Evolutionary conservation across 2,888 invertebrate genomes (phyloP).

Genomic region (Cheilosia grossa): DNA sequence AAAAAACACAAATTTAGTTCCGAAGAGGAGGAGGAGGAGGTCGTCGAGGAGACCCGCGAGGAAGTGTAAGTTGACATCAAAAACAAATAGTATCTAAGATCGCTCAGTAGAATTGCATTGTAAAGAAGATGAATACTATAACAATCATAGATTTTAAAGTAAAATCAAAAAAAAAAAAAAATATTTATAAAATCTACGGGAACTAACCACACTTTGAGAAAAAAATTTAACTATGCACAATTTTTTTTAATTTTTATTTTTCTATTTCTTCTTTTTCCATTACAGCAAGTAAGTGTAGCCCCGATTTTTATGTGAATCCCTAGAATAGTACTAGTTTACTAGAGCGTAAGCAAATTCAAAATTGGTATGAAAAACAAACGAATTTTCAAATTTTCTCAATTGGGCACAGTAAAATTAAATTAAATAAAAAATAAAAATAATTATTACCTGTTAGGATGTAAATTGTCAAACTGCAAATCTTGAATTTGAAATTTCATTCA

Average conservation of each 20-base stretch:
- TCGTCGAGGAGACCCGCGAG: conserved; percentile 82
- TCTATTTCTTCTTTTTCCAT: conserved; percentile 80
- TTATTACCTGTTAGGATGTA: conserved; percentile 10
- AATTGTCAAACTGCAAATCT: conserved; percentile 64
- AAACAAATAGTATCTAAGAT: conserved; percentile 5
- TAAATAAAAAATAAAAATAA: neutral
- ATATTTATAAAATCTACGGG: neutral
- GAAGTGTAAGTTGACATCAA: conserved; percentile 81
- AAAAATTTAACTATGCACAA: conserved; percentile 41
- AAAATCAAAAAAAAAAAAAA: conserved; percentile 19
- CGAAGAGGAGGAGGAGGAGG: conserved; percentile 83
- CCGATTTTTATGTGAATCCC: conserved; percentile 55
- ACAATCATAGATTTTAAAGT: conserved; percentile 27
- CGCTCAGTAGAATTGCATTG: conserved; percentile 26
- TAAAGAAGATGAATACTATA: conserved; percentile 9
- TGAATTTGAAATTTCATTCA: conserved; percentile 71
- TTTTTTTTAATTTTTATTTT: conserved; percentile 75
- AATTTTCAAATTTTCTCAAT: conserved; percentile 22
- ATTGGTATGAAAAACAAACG: conserved; percentile 54
- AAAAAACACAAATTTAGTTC: conserved; percentile 79
- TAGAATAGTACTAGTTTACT: conserved; percentile 42
- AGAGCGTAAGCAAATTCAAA: conserved; percentile 64
- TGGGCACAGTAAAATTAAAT: conserved; percentile 51
- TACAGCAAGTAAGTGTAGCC: conserved; percentile 83
- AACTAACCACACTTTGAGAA: conserved; percentile 59